Conservation (phyloP, 2,888 invertebrate species). For the Drosophila mayaguana region DNA sequence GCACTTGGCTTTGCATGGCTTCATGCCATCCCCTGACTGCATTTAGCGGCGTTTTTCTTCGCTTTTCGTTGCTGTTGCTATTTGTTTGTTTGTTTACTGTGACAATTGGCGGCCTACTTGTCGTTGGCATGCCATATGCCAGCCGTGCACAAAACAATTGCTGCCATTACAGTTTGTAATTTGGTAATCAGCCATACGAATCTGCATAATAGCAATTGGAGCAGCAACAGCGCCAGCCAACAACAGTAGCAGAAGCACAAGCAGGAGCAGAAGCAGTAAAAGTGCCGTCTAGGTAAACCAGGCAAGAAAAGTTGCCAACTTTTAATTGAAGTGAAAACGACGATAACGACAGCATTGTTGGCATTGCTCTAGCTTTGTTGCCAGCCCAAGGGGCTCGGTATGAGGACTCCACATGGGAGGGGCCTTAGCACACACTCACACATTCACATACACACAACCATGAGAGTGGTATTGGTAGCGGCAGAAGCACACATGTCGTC, state of each 20-base stretch:
- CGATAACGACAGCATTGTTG: conserved; percentile 81
- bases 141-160: conserved; percentile 69
- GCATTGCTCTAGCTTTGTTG: conserved; percentile 66
- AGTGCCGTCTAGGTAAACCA: conserved; percentile 73
- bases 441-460: background rate
- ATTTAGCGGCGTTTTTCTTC: conserved; percentile 36
- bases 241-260: background rate
- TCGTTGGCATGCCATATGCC: conserved; percentile 68
- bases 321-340: conserved; percentile 84
- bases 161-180: conserved; percentile 80
- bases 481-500: conserved; percentile 38
- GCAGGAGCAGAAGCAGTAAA: conserved; percentile 33
- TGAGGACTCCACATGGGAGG: conserved; percentile 56
- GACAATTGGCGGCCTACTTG: conserved; percentile 69
- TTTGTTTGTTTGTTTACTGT: conserved; percentile 39
- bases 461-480: background rate
- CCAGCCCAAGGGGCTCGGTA: conserved; percentile 68
- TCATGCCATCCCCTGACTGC: conserved; percentile 24
- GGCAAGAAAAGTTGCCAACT: conserved; percentile 82
- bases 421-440: conserved; percentile 41
- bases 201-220: conserved; percentile 81
- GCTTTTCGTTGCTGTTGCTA: background rate
- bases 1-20: conserved; percentile 39
- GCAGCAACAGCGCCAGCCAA: conserved; percentile 29
- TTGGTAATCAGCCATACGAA: conserved; percentile 79